Evolutionary conservation across 2,113 vertebrate species (phyloP), one percentile per base, ranked within the genome.

Genomic region (Nesogale talazaci): DNA sequence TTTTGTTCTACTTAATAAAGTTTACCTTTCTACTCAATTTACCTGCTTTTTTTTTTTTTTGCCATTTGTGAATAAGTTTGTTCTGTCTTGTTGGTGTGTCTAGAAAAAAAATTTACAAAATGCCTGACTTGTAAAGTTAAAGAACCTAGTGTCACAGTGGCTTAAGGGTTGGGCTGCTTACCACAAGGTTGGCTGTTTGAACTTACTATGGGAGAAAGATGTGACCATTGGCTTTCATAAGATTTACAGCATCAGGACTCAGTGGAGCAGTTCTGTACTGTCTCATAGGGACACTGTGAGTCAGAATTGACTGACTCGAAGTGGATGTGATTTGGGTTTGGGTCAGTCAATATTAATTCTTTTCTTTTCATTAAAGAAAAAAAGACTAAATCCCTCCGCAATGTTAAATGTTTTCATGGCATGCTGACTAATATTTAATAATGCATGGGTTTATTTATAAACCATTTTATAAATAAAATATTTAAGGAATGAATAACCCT

Each of bases 351-450:
- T 86, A 25, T 79, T 77, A 52, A 46, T 77, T 93, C 40, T n/a
- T 82, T 92, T 85, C 36, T 78, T 70, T 83, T 87, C 83, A 57
- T 87, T 70, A 40, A 96, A 52, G 95, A 92, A 81, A 94, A 89
- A 80, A 38, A 88, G 31, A 72, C 77, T 85, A 59, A 76, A 72
- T 94, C 67, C 59, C 31, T 82, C 3, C 61, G 12, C 91, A 89
- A 56, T 88, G 4, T 78, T 94, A 80, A 92, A 25, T 76, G 75
- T 88, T 94, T 89, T 94, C 42, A 83, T 95, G 85, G 85, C 89
- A 78, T 95, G 89, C 56, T 70, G 52, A 93, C 89, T 95, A 94
- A 95, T 94, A 87, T 70, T 88, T 94, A 88, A 75, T 80, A 90
- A 42, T 92, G 84, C 83, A 70, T 94, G 87, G n/a, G 17, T 76